Base-by-base conservation (phyloP, 2,888 invertebrate species). In the Megalurothrips usitatus region DNA sequence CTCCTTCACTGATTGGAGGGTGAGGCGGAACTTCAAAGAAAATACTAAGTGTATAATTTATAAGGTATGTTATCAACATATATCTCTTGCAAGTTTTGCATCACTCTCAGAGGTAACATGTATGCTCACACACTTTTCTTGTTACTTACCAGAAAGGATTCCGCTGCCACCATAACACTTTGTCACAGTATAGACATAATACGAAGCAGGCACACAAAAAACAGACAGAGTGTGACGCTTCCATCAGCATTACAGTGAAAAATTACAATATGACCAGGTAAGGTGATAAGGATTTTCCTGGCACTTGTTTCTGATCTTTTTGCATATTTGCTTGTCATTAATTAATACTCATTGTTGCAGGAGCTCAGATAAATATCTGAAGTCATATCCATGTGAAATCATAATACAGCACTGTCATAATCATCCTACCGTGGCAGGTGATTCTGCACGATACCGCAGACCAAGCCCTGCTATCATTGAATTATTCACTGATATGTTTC, bases 141-240 rank as follows among this genome's bases (percentile, higher is more conserved):
- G 12, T 14, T 52, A 23, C 23, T 68, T 23, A 23, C 68, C 23
- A 68, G 68, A 68, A 68, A 68, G 68, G 23, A n/a, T 68, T n/a
- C 23, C n/a, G 68, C n/a, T 68, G 68, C 68, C 68, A 68, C 23
- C n/a, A 68, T 68, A 68, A 68, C 68, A 68, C 68, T 23, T 68
- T 68, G 68, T n/a, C 68, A n/a, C 68, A 68, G 23, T 11, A 68
- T 68, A n/a, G 68, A 23, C 68, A n/a, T 68, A 23, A 23, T 19
- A 68, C 68, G 23, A 68, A 68, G 23, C 68, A 68, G 23, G 68
- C 68, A 11, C 68, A 68, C 68, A 68, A 68, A 23, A 68, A 68
- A 23, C 68, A 68, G 23, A 68, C 68, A 23, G 68, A 52, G 9
- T 52, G 52, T 52, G 52, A 52, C 17, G 52, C 52, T 6, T 52